Evolutionary conservation across 2,113 vertebrate genomes (phyloP), one percentile per base, ranked within the genome.

Genomic region (Casuarius casuarius): DNA sequence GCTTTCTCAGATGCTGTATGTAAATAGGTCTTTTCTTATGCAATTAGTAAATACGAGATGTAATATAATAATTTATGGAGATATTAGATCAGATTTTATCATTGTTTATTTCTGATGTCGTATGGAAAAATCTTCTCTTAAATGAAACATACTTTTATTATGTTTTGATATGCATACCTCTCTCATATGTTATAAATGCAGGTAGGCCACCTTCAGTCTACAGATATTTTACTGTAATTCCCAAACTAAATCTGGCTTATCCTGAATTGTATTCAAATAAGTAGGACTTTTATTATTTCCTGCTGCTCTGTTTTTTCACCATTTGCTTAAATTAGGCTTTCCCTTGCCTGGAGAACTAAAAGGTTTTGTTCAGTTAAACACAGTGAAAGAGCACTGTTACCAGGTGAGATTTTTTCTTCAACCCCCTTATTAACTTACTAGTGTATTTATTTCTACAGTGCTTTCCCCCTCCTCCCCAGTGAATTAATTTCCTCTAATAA

Each of bases 401-500:
- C 33, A 42, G 25, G 51, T 92, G 31, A 77, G n/a, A n/a, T 51
- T 65, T 87, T 38, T 92, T 82, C 25, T 84, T 89, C 48, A 81
- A 48, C n/a, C 31, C 11, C 16, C 12, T 70, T 13, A 6, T 78
- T 59, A 87, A 51, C 21, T 75, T 87, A 51, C 21, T 68, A 14
- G 31, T 72, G 10, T 67, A 71, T 80, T 66, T 44, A 66, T 71
- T 71, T 63, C 84, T 67, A 52, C 70, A 74, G 14, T 78, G 77
- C 65, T 22, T 90, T 90, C 35, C 48, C 68, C 29, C 38, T 90
- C 26, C 33, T 91, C 51, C 48, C 44, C 11, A n/a, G 62, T 84
- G 80, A 78, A 87, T 80, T 68, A 91, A 56, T 77, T 68, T 13
- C 61, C 9, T 25, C 90, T 74, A 95, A 94, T 92, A 91, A 91